Percentiles rank a stretch among this genome's conserved stretches.
Evolutionary conservation across 2,888 invertebrate species (phyloP).

Genomic region (Mechanitis mazaeus): DNA sequence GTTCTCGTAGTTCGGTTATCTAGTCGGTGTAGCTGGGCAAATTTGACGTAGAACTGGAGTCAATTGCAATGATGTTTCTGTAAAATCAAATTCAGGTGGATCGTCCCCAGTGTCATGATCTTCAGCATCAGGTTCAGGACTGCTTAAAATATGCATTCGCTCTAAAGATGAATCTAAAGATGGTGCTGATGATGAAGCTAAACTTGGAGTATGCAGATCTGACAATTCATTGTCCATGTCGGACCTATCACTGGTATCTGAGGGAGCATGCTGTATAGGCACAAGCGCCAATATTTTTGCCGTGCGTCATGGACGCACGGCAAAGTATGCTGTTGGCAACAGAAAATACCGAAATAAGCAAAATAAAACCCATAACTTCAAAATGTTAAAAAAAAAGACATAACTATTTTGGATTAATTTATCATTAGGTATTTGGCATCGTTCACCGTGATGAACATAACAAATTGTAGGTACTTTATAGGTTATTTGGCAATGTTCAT

Average conservation of each 20-base stretch:
- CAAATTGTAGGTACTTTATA: slow-evolving; percentile 23
- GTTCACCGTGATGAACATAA: slow-evolving; percentile 25
- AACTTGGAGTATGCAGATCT: too few relatives aligned
- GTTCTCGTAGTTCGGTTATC: slow-evolving; percentile 25
- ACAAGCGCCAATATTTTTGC: slow-evolving; percentile 26
- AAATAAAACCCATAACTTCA: slow-evolving; percentile 20
- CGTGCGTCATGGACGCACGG: slow-evolving; percentile 25
- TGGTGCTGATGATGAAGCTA: slow-evolving; percentile 21
- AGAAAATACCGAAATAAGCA: slow-evolving; percentile 20
- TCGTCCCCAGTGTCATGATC: slow-evolving; percentile 23
- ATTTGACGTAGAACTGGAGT: slow-evolving; percentile 27
- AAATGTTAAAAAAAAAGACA: slow-evolving; percentile 19
- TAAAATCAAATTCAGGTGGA: slow-evolving; percentile 22
- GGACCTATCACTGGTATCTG: slow-evolving; percentile 24
- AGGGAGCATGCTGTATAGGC: slow-evolving; percentile 25
- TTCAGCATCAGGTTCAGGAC: slow-evolving; percentile 24
- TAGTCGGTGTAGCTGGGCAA: slow-evolving; percentile 26
- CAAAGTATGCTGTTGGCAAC: slow-evolving; percentile 24
- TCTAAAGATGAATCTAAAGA: slow-evolving; percentile 27
- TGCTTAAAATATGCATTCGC: slow-evolving; percentile 24
- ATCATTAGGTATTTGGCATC: slow-evolving; percentile 25
- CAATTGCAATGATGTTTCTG: slow-evolving; percentile 23
- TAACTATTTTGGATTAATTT: slow-evolving; percentile 24
- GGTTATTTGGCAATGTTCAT: slow-evolving; percentile 27
- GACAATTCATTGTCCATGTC: too few relatives aligned